phyloP scores from a whole-genome alignment of 2,113 vertebrate genomes.

The Xenotilapia caudafasciata region DNA sequence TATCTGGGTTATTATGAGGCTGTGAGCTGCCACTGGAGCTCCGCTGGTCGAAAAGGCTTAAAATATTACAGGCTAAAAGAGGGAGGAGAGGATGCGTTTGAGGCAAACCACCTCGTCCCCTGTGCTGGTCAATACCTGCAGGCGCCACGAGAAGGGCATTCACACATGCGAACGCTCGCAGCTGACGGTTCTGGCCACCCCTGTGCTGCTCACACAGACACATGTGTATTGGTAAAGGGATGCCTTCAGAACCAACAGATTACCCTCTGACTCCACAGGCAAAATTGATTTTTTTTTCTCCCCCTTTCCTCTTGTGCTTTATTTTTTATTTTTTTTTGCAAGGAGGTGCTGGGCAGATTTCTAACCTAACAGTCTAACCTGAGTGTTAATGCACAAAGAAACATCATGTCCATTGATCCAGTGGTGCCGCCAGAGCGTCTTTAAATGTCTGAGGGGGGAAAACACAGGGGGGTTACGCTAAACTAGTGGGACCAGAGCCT shows the following conservation, averaged over 20 bases:
- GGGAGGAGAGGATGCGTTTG: constrained; percentile 31
- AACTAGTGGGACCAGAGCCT: constrained; percentile 1
- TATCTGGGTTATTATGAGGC: constrained; percentile 61
- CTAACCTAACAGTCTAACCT: constrained; percentile 95
- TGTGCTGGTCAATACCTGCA: constrained; percentile 61
- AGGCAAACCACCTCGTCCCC: constrained; percentile 39
- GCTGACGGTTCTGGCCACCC: constrained; percentile 19
- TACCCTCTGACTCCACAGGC: constrained; percentile 73
- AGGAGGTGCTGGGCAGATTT: constrained; percentile 83
- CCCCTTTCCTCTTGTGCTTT: not conserved
- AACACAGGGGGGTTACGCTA: constrained; percentile 3
- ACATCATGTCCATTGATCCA: constrained; percentile 94
- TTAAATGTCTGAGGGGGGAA: constrained; percentile 50
- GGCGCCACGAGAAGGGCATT: constrained; percentile 54
- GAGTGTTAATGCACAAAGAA: constrained; percentile 89
- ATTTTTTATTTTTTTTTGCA: not conserved
- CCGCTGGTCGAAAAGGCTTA: constrained; percentile 42
- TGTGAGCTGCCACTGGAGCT: constrained; percentile 50
- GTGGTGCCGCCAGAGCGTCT: constrained; percentile 81
- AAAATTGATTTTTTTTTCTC: constrained; percentile 82
- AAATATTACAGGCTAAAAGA: constrained; percentile 50
- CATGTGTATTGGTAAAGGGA: constrained; percentile 67
- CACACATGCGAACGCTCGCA: constrained; percentile 41
- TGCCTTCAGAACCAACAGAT: constrained; percentile 74
- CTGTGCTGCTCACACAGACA: not conserved